Evolutionary conservation across 2,113 vertebrate genomes (phyloP).

Genomic region (Tricholaema leucomelas): DNA sequence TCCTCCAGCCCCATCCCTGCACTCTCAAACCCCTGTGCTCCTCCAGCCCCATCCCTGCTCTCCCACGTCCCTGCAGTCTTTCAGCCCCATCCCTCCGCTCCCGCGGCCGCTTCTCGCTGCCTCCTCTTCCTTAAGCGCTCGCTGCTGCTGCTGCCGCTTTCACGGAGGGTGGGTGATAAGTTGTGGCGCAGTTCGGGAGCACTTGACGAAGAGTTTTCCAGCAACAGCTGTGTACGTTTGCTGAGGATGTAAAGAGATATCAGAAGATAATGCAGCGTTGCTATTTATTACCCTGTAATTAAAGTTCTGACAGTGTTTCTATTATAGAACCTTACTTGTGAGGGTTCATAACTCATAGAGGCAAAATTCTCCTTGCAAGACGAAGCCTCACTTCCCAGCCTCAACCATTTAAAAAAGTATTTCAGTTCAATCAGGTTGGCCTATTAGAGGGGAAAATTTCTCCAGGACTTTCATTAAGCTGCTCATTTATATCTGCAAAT

Average conservation of each 20-base stretch:
- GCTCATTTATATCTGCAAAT: slow-evolving; percentile 18
- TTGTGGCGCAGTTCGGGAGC: slow-evolving; percentile 32
- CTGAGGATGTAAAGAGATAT: slow-evolving; percentile 67
- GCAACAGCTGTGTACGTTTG: slow-evolving; percentile 73
- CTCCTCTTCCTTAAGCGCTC: slow-evolving; percentile 35
- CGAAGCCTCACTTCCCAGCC: slow-evolving; percentile 14
- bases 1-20: not conserved
- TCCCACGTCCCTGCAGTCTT: not conserved
- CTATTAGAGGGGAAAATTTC: slow-evolving; percentile 55
- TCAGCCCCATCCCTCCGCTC: not conserved
- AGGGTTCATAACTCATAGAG: slow-evolving; percentile 77
- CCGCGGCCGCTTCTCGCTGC: not conserved
- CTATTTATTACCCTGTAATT: slow-evolving; percentile 83
- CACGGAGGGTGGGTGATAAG: slow-evolving; percentile 44
- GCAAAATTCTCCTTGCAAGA: slow-evolving; percentile 63
- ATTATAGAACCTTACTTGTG: slow-evolving; percentile 74
- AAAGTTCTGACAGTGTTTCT: slow-evolving; percentile 76
- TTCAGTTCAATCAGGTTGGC: slow-evolving; percentile 35
- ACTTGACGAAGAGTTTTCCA: slow-evolving; percentile 70
- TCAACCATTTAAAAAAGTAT: slow-evolving; percentile 37
- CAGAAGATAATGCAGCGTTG: slow-evolving; percentile 73
- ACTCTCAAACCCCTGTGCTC: not conserved
- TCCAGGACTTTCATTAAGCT: slow-evolving; percentile 46
- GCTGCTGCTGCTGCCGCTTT: not conserved
- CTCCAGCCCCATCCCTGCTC: not conserved